phyloP scores from a whole-genome alignment of 2,113 vertebrate species.

The Aviceda subcristata region DNA sequence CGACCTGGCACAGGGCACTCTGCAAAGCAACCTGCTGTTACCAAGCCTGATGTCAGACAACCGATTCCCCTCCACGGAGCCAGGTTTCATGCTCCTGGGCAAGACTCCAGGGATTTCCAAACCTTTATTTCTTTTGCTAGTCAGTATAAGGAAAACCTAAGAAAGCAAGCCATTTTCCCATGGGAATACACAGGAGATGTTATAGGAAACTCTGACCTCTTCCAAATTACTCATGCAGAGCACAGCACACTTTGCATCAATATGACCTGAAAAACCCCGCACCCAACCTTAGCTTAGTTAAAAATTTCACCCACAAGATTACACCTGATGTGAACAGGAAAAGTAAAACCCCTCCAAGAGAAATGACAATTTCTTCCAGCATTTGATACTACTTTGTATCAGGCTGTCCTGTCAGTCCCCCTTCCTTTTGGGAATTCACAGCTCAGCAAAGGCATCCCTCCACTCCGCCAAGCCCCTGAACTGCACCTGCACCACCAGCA shows the following conservation, averaged over 20 bases:
- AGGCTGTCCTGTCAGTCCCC: not conserved
- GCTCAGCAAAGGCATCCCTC: fast-evolving
- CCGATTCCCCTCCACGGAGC: fast-evolving
- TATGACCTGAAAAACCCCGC: not conserved
- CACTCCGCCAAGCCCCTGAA: fast-evolving
- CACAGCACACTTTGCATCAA: not conserved
- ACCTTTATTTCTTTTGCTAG: not conserved
- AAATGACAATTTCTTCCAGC: not conserved
- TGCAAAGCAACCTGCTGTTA: not conserved
- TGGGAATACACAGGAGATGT: not conserved
- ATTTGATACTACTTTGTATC: not conserved
- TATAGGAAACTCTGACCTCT: not conserved
- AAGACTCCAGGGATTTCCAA: not conserved
- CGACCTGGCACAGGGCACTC: not conserved
- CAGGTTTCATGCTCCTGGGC: fast-evolving
- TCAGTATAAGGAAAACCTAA: not conserved
- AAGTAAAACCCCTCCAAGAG: not conserved
- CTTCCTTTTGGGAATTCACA: not conserved
- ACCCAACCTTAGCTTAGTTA: not conserved
- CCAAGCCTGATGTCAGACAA: not conserved
- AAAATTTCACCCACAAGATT: not conserved
- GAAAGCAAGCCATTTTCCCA: not conserved
- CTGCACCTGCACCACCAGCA: not conserved
- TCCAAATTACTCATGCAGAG: not conserved
- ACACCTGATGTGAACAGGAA: not conserved